A percentile compares a stretch with the other conserved stretches of the same genome.
Evolutionary conservation across 2,113 vertebrate genomes (phyloP).

Genomic region (Grallaria varia): DNA sequence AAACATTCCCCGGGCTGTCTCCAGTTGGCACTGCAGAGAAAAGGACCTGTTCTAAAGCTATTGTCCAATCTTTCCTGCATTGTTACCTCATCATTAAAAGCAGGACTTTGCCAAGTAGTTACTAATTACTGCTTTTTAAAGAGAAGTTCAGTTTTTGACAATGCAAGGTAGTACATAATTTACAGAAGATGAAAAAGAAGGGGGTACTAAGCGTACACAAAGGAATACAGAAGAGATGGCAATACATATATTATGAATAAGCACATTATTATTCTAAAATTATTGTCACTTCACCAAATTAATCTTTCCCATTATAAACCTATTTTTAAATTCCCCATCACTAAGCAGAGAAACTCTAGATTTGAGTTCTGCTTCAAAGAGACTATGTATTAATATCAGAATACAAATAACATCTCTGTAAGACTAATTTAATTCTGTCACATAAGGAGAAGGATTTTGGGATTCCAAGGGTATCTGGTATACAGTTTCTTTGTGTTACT

Average conservation of each 20-base stretch:
- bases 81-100: neutral
- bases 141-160: neutral
- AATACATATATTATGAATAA: neutral
- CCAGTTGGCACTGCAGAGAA: neutral
- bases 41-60: neutral
- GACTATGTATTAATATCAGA: neutral
- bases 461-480: neutral
- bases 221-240: neutral
- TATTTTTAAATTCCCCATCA: neutral
- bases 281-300: neutral
- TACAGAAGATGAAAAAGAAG: neutral
- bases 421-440: neutral
- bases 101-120: neutral
- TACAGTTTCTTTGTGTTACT: neutral
- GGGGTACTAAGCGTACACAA: neutral
- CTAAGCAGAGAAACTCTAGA: neutral
- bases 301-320: neutral
- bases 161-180: neutral
- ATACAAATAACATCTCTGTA: neutral
- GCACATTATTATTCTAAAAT: neutral
- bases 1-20: neutral
- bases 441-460: rapidly evolving
- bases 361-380: neutral
- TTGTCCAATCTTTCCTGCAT: neutral
- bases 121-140: constrained; percentile 17